phyloP scores from a whole-genome alignment of 2,797 vertebrate genomes.

The Pelodytes ibericus region DNA sequence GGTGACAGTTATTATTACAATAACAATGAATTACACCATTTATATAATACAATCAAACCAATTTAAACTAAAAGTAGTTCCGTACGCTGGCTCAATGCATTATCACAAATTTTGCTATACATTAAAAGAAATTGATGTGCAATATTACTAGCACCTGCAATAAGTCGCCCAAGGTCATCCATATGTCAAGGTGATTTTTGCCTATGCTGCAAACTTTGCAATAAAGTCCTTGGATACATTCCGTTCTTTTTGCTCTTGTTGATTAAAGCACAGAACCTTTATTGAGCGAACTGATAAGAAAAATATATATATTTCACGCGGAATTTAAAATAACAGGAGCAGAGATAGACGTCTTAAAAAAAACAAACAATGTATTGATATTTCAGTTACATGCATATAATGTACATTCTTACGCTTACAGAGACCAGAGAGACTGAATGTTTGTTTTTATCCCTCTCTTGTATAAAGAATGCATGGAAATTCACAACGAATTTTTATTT shows the following conservation, averaged over 20 bases:
- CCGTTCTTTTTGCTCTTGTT: neutral
- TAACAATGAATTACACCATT: no score
- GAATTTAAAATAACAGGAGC: neutral
- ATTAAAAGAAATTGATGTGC: neutral
- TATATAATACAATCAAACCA: no score
- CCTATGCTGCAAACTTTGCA: neutral
- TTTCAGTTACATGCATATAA: neutral
- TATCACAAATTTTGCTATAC: neutral
- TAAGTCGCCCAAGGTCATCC: neutral
- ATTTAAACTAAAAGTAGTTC: neutral
- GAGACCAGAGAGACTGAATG: neutral
- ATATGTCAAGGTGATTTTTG: neutral
- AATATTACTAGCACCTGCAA: neutral
- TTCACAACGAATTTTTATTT: neutral
- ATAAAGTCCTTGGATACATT: neutral
- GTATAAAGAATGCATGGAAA: neutral
- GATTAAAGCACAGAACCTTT: neutral
- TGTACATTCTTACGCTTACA: neutral
- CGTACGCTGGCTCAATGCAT: neutral
- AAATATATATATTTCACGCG: neutral
- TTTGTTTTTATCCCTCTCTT: neutral
- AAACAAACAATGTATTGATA: slow-evolving; percentile 2
- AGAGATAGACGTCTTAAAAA: neutral
- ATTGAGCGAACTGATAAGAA: neutral
- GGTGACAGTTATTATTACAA: no score